A percentile compares a stretch with the other conserved stretches of the same genome.
These are phyloP conservation scores for Amphipoea oculea DNA, from an alignment of 2,888 invertebrate species.

Conservation along the genomic window DNA sequence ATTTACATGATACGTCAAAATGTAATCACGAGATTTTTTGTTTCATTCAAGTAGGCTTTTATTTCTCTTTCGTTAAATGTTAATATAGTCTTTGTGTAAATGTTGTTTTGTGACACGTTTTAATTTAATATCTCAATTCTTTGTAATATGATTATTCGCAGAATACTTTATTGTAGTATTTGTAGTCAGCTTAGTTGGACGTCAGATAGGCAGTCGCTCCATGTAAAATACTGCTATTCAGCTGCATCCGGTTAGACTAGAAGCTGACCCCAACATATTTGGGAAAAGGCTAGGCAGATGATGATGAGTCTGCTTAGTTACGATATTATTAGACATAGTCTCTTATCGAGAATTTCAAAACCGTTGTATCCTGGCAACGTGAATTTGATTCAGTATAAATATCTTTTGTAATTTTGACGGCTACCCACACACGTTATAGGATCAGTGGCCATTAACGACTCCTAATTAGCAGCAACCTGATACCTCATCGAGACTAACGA, in stretches of 20 bases:
- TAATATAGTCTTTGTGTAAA: constrained; percentile 8
- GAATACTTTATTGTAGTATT: not conserved
- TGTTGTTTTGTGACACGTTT: not conserved
- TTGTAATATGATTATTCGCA: not conserved
- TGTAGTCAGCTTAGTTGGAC: not conserved
- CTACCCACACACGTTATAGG: constrained; percentile 3
- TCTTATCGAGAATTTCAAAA: not conserved
- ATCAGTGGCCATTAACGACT: constrained; percentile 26
- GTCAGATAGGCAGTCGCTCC: no score
- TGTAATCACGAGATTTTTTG: constrained; percentile 25
- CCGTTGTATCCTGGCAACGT: not conserved
- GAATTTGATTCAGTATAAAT: constrained; percentile 12
- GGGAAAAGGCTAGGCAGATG: no score
- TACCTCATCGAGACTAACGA: constrained; percentile 28
- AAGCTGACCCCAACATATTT: no score
- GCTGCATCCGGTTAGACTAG: no score
- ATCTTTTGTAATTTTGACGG: constrained; percentile 8
- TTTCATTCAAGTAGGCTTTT: constrained; percentile 15
- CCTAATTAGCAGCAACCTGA: constrained; percentile 37
- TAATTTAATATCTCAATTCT: not conserved
- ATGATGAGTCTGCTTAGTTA: no score
- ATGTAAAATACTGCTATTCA: no score
- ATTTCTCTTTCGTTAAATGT: constrained; percentile 2
- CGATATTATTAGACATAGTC: constrained; percentile 1
- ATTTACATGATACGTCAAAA: constrained; percentile 30